Base-by-base conservation (phyloP, 2,888 invertebrate species). In the Trachelus stipa region DNA sequence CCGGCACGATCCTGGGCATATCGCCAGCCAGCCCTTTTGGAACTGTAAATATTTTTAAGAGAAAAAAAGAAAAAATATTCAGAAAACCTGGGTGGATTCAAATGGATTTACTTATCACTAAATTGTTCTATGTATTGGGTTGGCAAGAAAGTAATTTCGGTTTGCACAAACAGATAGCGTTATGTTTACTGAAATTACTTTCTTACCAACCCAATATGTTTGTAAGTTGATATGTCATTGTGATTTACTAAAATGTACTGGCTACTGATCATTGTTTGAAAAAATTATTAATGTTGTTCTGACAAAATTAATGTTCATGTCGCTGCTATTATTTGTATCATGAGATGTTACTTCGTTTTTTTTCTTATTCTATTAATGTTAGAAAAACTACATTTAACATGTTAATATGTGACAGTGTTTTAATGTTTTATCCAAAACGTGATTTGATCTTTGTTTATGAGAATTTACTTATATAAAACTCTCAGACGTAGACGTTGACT, bases 21-120 rank as follows among this genome's bases (percentile, higher is more conserved):
- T 85, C 94, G 95, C 97, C 96, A 98, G 86, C 95, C 94, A 80
- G 96, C 97, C 87, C 96, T 95, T 92, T 94, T 97, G 88, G 94
- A 95, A 90, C 97, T 97, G 93, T 34, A 94, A 93, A 81, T 82
- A 79, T 81, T 9, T 33, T 69, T 30, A 71, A 9, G 35, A 77
- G 31, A 23, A 40, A 76, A 69, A 71, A 79, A 34, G 73, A 69
- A 71, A 74, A 9, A 23, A 40, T 12, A 31, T 74, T 34, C 6
- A 74, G 31, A 33, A 30, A 4, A 35, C 68, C 40, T 69, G 30
- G 37, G 12, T 74, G 11, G 73, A 71, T 71, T 77, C 30, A 40
- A 56, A 75, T 12, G 30, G 31, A 34, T 35, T 37, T 34, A 15
- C 56, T 34, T 23, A 79, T 77, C 68, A n/a, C 23, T 56, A 23